Conservation (phyloP, 2,797 vertebrate genomes). For the Stomatorhinus walkeri region DNA sequence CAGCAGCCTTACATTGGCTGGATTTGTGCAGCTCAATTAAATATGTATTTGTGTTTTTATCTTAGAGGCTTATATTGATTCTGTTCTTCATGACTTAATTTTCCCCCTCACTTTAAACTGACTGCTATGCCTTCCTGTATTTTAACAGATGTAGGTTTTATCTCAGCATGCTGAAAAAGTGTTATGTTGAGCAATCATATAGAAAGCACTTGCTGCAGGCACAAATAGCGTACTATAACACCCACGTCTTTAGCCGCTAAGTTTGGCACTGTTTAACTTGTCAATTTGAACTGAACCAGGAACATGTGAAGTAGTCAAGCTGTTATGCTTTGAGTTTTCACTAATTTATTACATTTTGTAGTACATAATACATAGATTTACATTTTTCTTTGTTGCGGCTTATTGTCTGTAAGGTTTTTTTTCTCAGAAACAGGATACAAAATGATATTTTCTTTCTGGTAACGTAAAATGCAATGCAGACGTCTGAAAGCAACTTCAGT, state of each 20-base stretch:
- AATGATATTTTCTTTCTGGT: constrained; percentile 26
- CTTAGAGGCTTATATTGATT: not conserved
- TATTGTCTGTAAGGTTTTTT: not conserved
- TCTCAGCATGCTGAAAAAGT: constrained; percentile 40
- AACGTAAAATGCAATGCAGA: constrained; percentile 35
- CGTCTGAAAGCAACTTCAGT: constrained; percentile 21
- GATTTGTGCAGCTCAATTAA: not conserved
- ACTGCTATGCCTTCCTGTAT: constrained; percentile 18
- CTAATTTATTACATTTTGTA: constrained; percentile 11
- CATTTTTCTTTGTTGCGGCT: not conserved
- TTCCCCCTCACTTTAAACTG: not conserved
- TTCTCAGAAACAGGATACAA: not conserved
- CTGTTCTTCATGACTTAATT: not conserved
- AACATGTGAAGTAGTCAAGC: constrained; percentile 36
- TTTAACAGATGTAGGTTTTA: constrained; percentile 23
- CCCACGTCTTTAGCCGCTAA: constrained; percentile 40
- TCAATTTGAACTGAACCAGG: constrained; percentile 47
- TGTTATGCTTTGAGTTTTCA: constrained; percentile 13
- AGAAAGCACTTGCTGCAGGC: constrained; percentile 36
- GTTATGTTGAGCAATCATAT: constrained; percentile 48
- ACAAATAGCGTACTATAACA: constrained; percentile 39
- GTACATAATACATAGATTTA: not conserved
- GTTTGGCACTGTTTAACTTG: constrained; percentile 46
- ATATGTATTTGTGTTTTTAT: not conserved
- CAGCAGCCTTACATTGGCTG: not conserved